Percentiles rank a stretch among this genome's conserved stretches.
Evolutionary conservation across 2,797 vertebrate genomes (phyloP).

Genomic region (Tokudaia muenninki): DNA sequence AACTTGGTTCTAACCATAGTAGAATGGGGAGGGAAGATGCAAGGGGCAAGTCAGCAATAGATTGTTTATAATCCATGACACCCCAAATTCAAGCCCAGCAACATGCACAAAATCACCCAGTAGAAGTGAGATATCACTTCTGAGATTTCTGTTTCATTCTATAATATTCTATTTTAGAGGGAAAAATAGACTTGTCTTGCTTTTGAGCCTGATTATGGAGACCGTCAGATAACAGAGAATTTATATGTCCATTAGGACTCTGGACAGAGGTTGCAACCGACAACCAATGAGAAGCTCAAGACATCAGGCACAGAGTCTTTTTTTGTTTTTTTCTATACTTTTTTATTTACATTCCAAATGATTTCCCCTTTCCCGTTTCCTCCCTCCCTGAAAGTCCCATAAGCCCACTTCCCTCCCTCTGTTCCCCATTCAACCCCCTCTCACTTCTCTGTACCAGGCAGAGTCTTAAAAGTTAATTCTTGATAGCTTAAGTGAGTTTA

Average conservation of each 20-base stretch:
- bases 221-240: background rate
- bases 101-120: background rate
- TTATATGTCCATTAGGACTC: background rate
- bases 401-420: too few relatives aligned
- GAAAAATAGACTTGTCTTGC: background rate
- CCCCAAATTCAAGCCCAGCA: background rate
- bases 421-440: too few relatives aligned
- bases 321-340: too few relatives aligned
- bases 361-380: too few relatives aligned
- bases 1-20: background rate
- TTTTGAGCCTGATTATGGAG: background rate
- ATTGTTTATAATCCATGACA: background rate
- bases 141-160: background rate
- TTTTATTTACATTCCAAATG: too few relatives aligned
- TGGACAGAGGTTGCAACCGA: background rate
- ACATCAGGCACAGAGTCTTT: background rate
- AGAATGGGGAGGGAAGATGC: background rate
- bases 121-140: background rate
- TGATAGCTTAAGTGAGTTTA: background rate
- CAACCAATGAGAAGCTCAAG: background rate
- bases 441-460: too few relatives aligned
- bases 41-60: background rate
- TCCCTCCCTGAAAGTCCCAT: too few relatives aligned
- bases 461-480: background rate
- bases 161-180: background rate